Evolutionary conservation across 2,888 invertebrate species (phyloP).

Genomic region (Ectemnius lituratus): DNA sequence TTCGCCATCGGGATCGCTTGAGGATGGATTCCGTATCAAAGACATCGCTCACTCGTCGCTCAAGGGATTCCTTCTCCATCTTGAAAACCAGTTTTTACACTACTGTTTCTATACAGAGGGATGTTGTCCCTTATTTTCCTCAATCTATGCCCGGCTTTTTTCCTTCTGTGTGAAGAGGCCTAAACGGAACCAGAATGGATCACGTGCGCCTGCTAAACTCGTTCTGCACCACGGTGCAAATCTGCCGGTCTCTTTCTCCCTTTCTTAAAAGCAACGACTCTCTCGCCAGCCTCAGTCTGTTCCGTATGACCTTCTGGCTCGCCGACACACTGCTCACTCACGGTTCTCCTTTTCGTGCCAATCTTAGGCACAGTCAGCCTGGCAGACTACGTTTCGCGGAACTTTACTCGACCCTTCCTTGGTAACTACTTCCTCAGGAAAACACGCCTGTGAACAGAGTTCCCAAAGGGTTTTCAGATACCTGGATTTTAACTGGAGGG

Average conservation of each 20-base stretch:
- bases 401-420: background rate
- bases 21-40: slow-evolving; percentile 47
- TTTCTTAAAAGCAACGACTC: slow-evolving; percentile 7
- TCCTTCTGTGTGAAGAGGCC: too few relatives aligned
- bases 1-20: slow-evolving; percentile 77
- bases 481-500: too few relatives aligned
- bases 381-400: background rate
- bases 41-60: slow-evolving; percentile 29
- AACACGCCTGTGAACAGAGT: background rate
- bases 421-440: background rate
- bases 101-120: background rate
- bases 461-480: too few relatives aligned
- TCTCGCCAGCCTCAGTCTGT: background rate
- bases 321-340: background rate
- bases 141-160: too few relatives aligned
- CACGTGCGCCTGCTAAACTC: slow-evolving; percentile 34
- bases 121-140: background rate
- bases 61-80: slow-evolving; percentile 49
- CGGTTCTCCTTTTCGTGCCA: slow-evolving; percentile 6
- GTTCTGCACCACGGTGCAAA: background rate
- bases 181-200: background rate
- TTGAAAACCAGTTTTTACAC: slow-evolving; percentile 7
- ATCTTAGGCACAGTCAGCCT: background rate
- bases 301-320: background rate
- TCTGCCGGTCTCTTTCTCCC: background rate